Conservation (phyloP, 2,797 vertebrate species). For the Enteromius treurensis region DNA sequence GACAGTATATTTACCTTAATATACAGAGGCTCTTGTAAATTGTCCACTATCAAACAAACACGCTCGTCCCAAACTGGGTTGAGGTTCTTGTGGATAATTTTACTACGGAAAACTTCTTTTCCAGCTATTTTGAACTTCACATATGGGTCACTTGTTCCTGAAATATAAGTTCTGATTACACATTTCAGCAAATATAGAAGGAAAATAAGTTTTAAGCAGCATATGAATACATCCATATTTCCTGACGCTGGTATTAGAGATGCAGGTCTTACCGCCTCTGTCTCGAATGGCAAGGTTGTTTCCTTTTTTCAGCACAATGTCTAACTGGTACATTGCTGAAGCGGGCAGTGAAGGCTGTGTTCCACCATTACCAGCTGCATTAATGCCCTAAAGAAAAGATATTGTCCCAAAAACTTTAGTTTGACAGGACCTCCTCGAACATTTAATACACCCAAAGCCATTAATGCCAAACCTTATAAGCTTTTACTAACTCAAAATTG, state of each 20-base stretch:
- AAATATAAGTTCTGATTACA: constrained; percentile 29
- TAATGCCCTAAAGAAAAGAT: constrained; percentile 71
- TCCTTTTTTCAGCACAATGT: constrained; percentile 86
- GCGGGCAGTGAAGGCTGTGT: constrained; percentile 68
- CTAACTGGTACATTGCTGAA: constrained; percentile 86
- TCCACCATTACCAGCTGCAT: constrained; percentile 65
- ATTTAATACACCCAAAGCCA: not conserved
- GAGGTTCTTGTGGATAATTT: constrained; percentile 84
- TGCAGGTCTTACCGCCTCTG: constrained; percentile 80
- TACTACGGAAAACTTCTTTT: constrained; percentile 86
- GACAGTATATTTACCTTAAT: constrained; percentile 77
- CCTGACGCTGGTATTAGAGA: not conserved
- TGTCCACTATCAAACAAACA: constrained; percentile 74
- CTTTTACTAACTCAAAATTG: not conserved
- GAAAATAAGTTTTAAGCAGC: not conserved
- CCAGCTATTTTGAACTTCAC: constrained; percentile 86
- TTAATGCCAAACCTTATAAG: not conserved
- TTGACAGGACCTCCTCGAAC: not conserved
- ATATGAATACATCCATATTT: not conserved
- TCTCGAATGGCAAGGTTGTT: constrained; percentile 88
- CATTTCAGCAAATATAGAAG: not conserved
- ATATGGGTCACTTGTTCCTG: constrained; percentile 86
- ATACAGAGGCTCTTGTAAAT: constrained; percentile 77
- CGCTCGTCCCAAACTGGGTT: constrained; percentile 86
- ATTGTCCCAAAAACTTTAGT: not conserved